Percentiles rank a stretch among this genome's conserved stretches.
phyloP scores from a whole-genome alignment of 2,888 invertebrate genomes.

The Trissonchulus sp. region DNA sequence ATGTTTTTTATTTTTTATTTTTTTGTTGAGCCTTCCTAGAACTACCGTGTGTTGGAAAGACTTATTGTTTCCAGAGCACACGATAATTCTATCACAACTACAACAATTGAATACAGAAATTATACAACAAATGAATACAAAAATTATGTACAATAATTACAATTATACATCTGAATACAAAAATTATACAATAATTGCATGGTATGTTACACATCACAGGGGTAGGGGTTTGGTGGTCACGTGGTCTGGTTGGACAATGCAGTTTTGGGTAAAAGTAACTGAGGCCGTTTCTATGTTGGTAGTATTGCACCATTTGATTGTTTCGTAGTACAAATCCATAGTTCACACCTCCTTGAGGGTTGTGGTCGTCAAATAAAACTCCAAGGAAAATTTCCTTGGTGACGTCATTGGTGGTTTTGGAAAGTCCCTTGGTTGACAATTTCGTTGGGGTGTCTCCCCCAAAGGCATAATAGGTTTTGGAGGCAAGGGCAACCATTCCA shows the following conservation, averaged over 20 bases:
- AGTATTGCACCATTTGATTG: not conserved
- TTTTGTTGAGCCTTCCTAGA: no score
- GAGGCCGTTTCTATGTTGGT: not conserved
- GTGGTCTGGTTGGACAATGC: no score
- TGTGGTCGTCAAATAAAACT: not conserved
- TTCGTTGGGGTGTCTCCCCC: not conserved
- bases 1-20: no score
- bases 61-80: no score
- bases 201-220: no score
- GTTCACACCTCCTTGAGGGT: not conserved
- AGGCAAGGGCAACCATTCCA: conserved; percentile 17
- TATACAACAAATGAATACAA: no score
- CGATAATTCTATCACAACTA: no score
- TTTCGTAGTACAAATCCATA: not conserved
- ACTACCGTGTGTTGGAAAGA: no score
- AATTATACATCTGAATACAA: no score
- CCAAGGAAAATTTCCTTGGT: not conserved
- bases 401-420: not conserved
- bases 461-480: conserved; percentile 14
- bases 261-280: conserved; percentile 9
- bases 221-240: not conserved
- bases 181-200: no score
- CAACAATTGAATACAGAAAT: no score
- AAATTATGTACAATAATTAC: no score
- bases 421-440: not conserved